These are phyloP conservation scores for Sinotaia quadrata DNA, from an alignment of 2,888 invertebrate genomes.

Conservation along the genomic window DNA sequence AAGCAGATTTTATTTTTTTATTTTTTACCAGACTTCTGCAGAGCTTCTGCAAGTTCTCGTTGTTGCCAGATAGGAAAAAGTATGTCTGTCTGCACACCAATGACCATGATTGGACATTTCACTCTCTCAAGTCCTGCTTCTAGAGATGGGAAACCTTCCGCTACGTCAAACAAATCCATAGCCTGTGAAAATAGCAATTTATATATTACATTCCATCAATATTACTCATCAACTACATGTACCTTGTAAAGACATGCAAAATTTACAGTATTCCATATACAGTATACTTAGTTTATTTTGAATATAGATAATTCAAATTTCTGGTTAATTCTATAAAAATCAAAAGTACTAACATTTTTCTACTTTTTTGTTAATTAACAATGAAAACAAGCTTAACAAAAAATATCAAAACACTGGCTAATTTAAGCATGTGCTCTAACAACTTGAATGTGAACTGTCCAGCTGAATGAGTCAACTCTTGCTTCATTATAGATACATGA, in stretches of 20 bases:
- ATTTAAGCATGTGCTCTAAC: too few relatives aligned
- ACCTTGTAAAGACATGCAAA: neutral
- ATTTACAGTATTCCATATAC: too few relatives aligned
- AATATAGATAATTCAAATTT: too few relatives aligned
- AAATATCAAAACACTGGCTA: too few relatives aligned
- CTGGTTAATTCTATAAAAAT: too few relatives aligned
- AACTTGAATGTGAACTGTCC: too few relatives aligned
- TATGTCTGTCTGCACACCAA: constrained; percentile 71
- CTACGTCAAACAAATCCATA: constrained; percentile 71
- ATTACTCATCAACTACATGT: neutral
- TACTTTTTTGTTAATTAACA: too few relatives aligned
- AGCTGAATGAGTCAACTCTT: too few relatives aligned
- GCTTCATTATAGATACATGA: too few relatives aligned
- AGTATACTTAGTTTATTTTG: too few relatives aligned
- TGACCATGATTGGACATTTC: constrained; percentile 67
- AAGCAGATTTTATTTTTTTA: neutral
- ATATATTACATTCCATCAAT: neutral
- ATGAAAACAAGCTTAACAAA: too few relatives aligned
- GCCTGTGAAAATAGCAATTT: constrained; percentile 53
- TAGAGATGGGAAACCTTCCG: constrained; percentile 57
- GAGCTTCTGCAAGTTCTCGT: constrained; percentile 57
- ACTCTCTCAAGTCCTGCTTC: constrained; percentile 57
- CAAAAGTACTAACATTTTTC: too few relatives aligned
- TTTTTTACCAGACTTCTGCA: constrained; percentile 62
- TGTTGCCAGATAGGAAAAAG: constrained; percentile 71